A percentile compares a stretch with the other conserved stretches of the same genome.
Conservation (phyloP, 2,113 vertebrate genomes). For the Anolis carolinensis region DNA sequence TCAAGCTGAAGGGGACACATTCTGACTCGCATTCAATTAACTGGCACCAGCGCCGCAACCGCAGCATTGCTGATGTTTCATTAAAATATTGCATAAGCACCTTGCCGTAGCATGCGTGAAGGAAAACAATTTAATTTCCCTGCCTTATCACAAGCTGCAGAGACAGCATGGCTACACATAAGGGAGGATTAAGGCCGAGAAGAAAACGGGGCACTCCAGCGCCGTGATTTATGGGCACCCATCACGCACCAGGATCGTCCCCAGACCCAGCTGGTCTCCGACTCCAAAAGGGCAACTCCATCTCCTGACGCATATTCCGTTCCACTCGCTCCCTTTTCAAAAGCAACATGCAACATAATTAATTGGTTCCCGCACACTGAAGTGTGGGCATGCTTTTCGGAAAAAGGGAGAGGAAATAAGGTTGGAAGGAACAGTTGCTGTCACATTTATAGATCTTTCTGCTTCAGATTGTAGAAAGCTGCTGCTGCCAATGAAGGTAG, state of each 20-base stretch:
- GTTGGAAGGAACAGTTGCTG: not conserved
- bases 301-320: not conserved
- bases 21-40: not conserved
- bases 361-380: slow-evolving; percentile 33
- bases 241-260: not conserved
- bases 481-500: no score
- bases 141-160: slow-evolving; percentile 33
- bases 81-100: slow-evolving; percentile 26
- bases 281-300: not conserved
- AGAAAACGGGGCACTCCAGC: not conserved
- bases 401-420: not conserved
- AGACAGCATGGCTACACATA: slow-evolving; percentile 8
- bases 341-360: slow-evolving; percentile 26
- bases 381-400: slow-evolving; percentile 48
- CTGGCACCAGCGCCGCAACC: not conserved
- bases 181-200: slow-evolving; percentile 23
- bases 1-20: not conserved
- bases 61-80: not conserved
- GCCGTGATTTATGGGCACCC: slow-evolving; percentile 12
- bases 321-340: not conserved
- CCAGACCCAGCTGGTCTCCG: not conserved
- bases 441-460: not conserved
- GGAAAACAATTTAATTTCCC: slow-evolving; percentile 33
- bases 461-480: not conserved
- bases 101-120: not conserved